Evolutionary conservation across 2,113 vertebrate species (phyloP).

Genomic region (Eurystomus gularis): DNA sequence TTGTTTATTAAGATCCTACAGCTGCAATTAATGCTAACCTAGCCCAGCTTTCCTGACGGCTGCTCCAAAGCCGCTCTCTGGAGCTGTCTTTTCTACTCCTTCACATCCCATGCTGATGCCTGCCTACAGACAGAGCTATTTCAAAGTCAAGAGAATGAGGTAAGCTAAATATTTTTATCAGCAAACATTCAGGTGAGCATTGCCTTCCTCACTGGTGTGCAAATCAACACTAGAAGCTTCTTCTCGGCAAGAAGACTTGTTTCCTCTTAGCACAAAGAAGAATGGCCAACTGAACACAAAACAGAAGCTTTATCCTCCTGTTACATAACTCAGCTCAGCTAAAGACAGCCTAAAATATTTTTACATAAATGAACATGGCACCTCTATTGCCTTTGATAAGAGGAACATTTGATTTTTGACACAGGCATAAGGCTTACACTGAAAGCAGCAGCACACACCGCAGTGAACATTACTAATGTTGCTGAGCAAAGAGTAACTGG

Average conservation of each 20-base stretch:
- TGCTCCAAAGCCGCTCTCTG: neutral
- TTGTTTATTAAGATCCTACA: neutral
- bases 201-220: neutral
- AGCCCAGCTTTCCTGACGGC: neutral
- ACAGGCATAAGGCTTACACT: rapidly evolving
- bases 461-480: rapidly evolving
- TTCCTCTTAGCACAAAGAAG: neutral
- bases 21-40: neutral
- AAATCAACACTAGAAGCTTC: neutral
- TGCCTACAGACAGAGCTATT: neutral
- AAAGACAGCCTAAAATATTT: neutral
- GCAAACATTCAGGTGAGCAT: neutral
- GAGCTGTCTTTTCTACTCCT: neutral
- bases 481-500: neutral
- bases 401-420: neutral
- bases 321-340: neutral
- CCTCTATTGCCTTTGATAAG: neutral
- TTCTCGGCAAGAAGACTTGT: neutral
- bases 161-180: neutral
- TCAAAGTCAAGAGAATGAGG: neutral
- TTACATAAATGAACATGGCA: rapidly evolving
- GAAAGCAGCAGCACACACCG: rapidly evolving
- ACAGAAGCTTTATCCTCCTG: neutral
- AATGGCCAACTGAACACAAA: rapidly evolving
- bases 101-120: neutral